Evolutionary conservation across 2,888 invertebrate genomes (phyloP).

Genomic region (Xylota sylvarum): DNA sequence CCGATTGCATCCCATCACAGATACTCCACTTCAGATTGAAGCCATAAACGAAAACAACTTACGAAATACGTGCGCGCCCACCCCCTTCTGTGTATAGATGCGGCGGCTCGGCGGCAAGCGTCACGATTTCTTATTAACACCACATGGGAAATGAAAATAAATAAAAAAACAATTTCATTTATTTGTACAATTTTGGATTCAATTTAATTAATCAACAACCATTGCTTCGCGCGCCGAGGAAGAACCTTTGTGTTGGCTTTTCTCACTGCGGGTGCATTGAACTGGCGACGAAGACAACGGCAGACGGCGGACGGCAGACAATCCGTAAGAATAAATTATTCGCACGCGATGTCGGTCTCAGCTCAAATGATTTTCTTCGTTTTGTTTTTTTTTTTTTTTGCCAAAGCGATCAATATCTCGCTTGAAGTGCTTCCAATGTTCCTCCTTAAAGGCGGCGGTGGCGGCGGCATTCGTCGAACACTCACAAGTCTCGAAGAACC

Average conservation of each 20-base stretch:
- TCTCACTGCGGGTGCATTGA: conserved; percentile 56
- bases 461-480: conserved; percentile 44
- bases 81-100: conserved; percentile 1
- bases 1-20: conserved; percentile 47
- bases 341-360: conserved; percentile 66
- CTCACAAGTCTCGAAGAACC: conserved; percentile 53
- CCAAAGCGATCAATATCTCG: conserved; percentile 68
- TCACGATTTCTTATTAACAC: conserved; percentile 64
- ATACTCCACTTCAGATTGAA: conserved; percentile 39
- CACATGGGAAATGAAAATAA: conserved; percentile 20
- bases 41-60: conserved; percentile 51
- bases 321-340: conserved; percentile 70
- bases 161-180: conserved; percentile 14
- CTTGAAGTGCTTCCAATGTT: conserved; percentile 73
- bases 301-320: conserved; percentile 44
- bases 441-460: conserved; percentile 23
- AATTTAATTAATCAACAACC: conserved; percentile 66
- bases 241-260: conserved; percentile 60
- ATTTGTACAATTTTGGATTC: conserved; percentile 45
- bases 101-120: background rate
- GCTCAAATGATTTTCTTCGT: conserved; percentile 44
- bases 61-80: conserved; percentile 44
- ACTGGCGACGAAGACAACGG: conserved; percentile 22
- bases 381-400: conserved; percentile 23
- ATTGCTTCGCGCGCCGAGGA: conserved; percentile 14